These are phyloP conservation scores for Ateles fusciceps DNA, from an alignment of 2,797 vertebrate species.

Conservation along the genomic window DNA sequence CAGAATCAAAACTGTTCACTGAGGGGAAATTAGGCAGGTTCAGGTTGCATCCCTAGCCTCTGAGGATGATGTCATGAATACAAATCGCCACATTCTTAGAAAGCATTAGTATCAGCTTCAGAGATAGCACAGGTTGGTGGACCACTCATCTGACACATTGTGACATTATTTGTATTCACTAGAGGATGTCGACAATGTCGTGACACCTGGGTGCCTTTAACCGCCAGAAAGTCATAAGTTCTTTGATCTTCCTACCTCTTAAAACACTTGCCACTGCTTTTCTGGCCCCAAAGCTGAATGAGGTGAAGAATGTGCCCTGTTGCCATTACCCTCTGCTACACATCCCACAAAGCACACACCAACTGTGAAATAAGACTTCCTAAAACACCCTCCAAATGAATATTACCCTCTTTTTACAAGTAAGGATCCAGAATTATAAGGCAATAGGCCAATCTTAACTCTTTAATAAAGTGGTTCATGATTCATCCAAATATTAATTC, in stretches of 20 bases:
- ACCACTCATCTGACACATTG: constrained; percentile 7
- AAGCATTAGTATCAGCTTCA: background rate
- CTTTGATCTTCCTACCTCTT: constrained; percentile 46
- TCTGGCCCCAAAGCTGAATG: background rate
- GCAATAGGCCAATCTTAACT: background rate
- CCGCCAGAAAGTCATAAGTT: background rate
- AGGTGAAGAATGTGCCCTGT: background rate
- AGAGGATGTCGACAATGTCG: constrained; percentile 47
- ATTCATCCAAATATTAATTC: constrained; percentile 39
- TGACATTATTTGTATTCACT: constrained; percentile 44
- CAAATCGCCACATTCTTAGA: constrained; percentile 31
- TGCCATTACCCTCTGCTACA: background rate
- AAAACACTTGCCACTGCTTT: constrained; percentile 11
- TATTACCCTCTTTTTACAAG: background rate
- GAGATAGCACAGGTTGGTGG: background rate
- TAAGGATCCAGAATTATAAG: background rate
- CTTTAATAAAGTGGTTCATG: background rate
- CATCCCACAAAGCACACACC: background rate
- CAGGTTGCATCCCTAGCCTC: constrained; percentile 42
- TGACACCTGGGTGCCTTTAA: constrained; percentile 43
- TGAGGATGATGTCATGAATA: constrained; percentile 41
- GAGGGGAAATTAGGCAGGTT: constrained; percentile 53
- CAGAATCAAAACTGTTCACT: constrained; percentile 45
- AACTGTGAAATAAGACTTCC: background rate
- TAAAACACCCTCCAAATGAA: background rate